phyloP scores from a whole-genome alignment of 2,888 invertebrate genomes.

The Brachypalpus laphriformis region DNA sequence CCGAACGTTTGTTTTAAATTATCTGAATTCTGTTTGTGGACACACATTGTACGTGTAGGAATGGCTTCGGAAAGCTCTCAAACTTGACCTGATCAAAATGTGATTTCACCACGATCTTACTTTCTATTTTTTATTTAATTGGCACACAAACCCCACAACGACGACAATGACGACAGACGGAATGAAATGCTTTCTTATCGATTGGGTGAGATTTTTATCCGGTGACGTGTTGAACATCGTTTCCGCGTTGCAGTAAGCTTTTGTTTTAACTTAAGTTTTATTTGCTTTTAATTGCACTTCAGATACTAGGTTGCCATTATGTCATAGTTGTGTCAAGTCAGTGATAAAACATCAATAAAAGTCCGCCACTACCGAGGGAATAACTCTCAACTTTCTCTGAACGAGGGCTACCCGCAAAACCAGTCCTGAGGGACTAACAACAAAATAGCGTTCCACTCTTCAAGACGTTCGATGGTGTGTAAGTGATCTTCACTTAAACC shows the following conservation, averaged over 20 bases:
- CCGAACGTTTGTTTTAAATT: slow-evolving; percentile 10
- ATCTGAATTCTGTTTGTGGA: background rate
- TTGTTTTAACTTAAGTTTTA: slow-evolving; percentile 8
- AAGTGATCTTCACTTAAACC: slow-evolving; percentile 44
- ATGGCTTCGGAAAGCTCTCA: slow-evolving; percentile 27
- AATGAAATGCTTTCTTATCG: slow-evolving; percentile 35
- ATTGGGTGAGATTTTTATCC: slow-evolving; percentile 27
- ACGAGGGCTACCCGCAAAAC: slow-evolving; percentile 32
- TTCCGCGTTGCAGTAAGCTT: slow-evolving; percentile 6
- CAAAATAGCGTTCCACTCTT: background rate
- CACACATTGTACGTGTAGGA: background rate
- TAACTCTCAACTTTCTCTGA: slow-evolving; percentile 42
- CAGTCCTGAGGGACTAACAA: slow-evolving; percentile 51
- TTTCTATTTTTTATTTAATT: slow-evolving; percentile 58
- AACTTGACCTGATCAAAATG: slow-evolving; percentile 39
- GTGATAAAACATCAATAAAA: slow-evolving; percentile 13
- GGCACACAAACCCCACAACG: slow-evolving; percentile 45
- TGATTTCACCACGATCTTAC: slow-evolving; percentile 56
- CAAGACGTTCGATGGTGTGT: background rate
- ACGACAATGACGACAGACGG: background rate
- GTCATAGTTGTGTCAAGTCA: slow-evolving; percentile 1
- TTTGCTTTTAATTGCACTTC: background rate
- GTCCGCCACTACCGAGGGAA: background rate
- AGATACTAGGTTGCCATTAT: background rate
- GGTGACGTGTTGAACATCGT: background rate